phyloP scores from a whole-genome alignment of 2,888 invertebrate genomes.

The Drosophila emarginata region DNA sequence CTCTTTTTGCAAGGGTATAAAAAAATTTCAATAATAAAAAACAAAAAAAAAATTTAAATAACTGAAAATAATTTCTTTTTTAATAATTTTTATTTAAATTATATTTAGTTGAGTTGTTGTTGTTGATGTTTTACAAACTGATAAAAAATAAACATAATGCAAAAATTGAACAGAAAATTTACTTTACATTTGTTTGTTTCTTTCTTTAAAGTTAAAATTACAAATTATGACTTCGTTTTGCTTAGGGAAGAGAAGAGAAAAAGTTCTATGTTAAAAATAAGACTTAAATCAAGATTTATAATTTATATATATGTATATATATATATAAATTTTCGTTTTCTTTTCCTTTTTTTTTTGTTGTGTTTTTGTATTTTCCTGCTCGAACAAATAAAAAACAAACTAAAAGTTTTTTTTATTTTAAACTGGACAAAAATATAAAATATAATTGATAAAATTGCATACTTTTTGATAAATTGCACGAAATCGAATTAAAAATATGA shows the following conservation, averaged over 20 bases:
- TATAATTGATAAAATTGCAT: conserved; percentile 1
- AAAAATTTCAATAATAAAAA: conserved; percentile 20
- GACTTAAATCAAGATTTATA: conserved; percentile 28
- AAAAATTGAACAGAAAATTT: conserved; percentile 63
- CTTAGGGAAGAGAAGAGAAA: conserved; percentile 56
- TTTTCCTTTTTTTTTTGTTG: neutral
- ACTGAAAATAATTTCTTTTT: conserved; percentile 43
- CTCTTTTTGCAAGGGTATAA: neutral
- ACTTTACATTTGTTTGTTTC: conserved; percentile 48
- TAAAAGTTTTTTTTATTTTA: neutral
- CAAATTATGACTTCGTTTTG: conserved; percentile 78
- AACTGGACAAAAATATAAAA: conserved; percentile 12
- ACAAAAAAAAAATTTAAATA: conserved; percentile 41
- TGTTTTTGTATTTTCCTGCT: conserved; percentile 8
- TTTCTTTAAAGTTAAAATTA: conserved; percentile 48
- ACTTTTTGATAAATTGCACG: conserved; percentile 34
- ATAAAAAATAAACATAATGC: conserved; percentile 66
- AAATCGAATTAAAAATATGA: conserved; percentile 39
- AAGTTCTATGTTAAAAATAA: conserved; percentile 33
- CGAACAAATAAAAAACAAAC: neutral
- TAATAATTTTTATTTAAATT: conserved; percentile 74
- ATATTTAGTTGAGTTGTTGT: conserved; percentile 69
- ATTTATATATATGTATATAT: conserved; percentile 1
- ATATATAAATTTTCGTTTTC: neutral
- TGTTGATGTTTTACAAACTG: conserved; percentile 68